Conservation (phyloP, 2,888 invertebrate species). For the Philaethria dido region DNA sequence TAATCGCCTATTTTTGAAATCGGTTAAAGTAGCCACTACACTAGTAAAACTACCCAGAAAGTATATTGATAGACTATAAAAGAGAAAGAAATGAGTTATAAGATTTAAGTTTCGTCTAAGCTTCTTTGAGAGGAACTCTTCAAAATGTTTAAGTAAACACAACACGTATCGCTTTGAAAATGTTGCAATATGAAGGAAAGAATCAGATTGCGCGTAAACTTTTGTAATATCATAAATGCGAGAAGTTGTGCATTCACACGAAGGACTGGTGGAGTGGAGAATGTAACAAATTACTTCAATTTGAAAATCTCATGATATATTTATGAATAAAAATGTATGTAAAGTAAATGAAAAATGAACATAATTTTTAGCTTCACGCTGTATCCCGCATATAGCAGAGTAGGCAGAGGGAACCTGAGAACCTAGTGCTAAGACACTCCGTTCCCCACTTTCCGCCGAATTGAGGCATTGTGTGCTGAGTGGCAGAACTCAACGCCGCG, state of each 20-base stretch:
- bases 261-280: neutral
- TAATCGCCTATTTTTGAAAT: too few species aligned
- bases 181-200: constrained; percentile 14
- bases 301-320: neutral
- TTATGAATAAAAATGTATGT: too few species aligned
- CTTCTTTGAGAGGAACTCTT: neutral
- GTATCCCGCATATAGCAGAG: too few species aligned
- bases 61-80: neutral
- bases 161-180: constrained; percentile 22
- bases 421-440: too few species aligned
- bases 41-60: neutral
- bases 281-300: neutral
- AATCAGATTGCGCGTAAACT: constrained; percentile 6
- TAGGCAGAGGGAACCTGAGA: too few species aligned
- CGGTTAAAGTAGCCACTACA: neutral
- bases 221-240: constrained; percentile 18
- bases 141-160: constrained; percentile 6
- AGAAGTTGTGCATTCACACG: neutral
- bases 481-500: too few species aligned
- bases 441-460: too few species aligned
- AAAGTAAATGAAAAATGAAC: too few species aligned
- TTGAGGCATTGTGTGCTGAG: too few species aligned
- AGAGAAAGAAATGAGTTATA: neutral
- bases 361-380: too few species aligned
- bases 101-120: neutral